Percentiles rank a stretch among this genome's conserved stretches.
These are phyloP conservation scores for Dendrolimus kikuchii DNA, from an alignment of 1,140 invertebrate species.

Conservation along the genomic window DNA sequence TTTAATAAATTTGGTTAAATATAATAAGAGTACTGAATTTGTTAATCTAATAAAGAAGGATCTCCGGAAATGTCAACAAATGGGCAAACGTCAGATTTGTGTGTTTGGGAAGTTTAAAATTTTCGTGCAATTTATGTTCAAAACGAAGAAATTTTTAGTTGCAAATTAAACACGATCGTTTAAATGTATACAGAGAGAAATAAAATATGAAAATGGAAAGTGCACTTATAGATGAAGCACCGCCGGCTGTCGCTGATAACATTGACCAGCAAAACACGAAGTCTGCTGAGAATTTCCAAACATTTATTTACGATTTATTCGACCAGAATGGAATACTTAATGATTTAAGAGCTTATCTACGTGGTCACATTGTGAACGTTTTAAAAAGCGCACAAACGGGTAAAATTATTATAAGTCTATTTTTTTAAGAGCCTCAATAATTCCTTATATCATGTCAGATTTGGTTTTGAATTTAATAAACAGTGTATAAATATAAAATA, in stretches of 20 bases:
- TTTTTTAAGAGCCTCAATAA: neutral
- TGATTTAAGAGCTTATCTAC: constrained; percentile 69
- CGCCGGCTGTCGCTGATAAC: constrained; percentile 7
- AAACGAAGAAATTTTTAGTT: neutral
- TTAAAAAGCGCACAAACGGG: constrained; percentile 59
- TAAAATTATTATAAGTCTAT: constrained; percentile 11
- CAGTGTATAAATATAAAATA: no score
- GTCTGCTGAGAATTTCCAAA: constrained; percentile 71
- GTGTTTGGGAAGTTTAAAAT: constrained; percentile 55
- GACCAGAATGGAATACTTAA: constrained; percentile 72
- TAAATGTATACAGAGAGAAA: constrained; percentile 4
- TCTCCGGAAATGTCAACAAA: constrained; percentile 48
- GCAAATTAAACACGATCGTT: no score
- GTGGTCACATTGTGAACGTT: constrained; percentile 71
- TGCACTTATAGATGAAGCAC: constrained; percentile 10
- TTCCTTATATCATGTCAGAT: no score
- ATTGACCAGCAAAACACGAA: constrained; percentile 22
- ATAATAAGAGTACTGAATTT: neutral
- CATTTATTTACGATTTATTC: constrained; percentile 69
- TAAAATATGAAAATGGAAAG: constrained; percentile 24
- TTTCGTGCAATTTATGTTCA: constrained; percentile 20
- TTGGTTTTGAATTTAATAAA: no score
- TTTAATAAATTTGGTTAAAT: neutral
- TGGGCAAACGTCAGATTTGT: constrained; percentile 28
- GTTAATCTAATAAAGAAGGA: constrained; percentile 2